These are phyloP conservation scores for Myopa testacea DNA, from an alignment of 2,888 invertebrate genomes.

Conservation along the genomic window DNA sequence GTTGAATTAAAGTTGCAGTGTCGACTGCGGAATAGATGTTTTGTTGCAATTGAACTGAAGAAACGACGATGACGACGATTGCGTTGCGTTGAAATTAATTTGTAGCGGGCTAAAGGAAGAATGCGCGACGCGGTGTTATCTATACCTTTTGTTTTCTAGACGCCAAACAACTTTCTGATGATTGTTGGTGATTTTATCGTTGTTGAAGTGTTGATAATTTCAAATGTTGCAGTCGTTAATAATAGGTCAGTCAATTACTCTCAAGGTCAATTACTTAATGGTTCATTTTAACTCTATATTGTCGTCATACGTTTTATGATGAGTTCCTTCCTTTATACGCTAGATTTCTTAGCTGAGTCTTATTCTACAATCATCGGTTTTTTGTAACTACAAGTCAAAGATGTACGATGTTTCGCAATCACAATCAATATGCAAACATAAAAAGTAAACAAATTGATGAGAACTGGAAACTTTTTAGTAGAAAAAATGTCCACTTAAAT, in stretches of 20 bases:
- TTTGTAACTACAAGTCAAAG: no score
- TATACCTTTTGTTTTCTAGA: constrained; percentile 2
- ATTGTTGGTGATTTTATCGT: constrained; percentile 11
- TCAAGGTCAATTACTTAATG: background rate
- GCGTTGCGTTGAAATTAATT: constrained; percentile 9
- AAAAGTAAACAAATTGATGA: no score
- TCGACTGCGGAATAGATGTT: constrained; percentile 30
- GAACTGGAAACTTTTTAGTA: no score
- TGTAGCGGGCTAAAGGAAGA: background rate
- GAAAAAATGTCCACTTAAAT: no score
- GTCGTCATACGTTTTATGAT: background rate
- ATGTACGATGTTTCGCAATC: no score
- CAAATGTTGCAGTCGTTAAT: constrained; percentile 14
- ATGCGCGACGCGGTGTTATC: constrained; percentile 17
- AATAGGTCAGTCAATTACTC: background rate
- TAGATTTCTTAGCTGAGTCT: no score
- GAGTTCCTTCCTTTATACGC: no score
- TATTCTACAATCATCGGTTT: no score
- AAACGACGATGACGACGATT: constrained; percentile 9
- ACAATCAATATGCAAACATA: no score
- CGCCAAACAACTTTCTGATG: constrained; percentile 18
- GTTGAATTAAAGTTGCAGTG: constrained; percentile 32
- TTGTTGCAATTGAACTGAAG: constrained; percentile 32
- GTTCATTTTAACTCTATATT: background rate
- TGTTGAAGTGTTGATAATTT: constrained; percentile 14